phyloP scores from a whole-genome alignment of 64 coral and sea anemone species.

The Astreopora myriophthalma region DNA sequence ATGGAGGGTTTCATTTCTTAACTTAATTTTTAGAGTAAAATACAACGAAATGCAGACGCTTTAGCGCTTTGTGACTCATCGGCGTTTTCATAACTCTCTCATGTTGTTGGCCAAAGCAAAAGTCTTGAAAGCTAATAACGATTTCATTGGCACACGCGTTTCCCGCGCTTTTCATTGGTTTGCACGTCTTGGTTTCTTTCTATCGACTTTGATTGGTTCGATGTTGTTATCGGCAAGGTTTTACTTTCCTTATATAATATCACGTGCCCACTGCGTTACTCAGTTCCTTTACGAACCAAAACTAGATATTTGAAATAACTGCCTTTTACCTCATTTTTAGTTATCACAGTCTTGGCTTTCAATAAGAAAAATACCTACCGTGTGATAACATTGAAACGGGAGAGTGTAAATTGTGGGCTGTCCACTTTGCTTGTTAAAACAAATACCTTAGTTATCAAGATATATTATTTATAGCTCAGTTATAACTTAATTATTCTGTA shows the following conservation, averaged over 20 bases:
- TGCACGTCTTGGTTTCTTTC: too few relatives aligned
- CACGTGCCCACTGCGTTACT: not conserved
- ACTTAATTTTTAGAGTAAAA: too few relatives aligned
- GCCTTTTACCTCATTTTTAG: not conserved
- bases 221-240: too few relatives aligned
- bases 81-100: too few relatives aligned
- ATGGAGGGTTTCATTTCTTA: too few relatives aligned
- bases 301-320: not conserved
- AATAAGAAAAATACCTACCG: not conserved
- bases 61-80: too few relatives aligned
- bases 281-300: not conserved
- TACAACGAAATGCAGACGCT: too few relatives aligned
- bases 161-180: too few relatives aligned
- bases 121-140: too few relatives aligned
- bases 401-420: not conserved
- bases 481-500: not conserved
- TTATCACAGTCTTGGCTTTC: not conserved
- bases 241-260: not conserved
- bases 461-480: slow-evolving; percentile 27
- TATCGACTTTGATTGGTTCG: too few relatives aligned
- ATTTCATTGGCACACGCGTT: too few relatives aligned
- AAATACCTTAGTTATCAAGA: not conserved
- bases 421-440: not conserved
- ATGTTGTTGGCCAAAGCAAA: too few relatives aligned
- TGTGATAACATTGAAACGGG: not conserved